Percentiles rank a stretch among this genome's conserved stretches.
Conservation (phyloP, 2,888 invertebrate genomes). For the Rutpela maculata region DNA sequence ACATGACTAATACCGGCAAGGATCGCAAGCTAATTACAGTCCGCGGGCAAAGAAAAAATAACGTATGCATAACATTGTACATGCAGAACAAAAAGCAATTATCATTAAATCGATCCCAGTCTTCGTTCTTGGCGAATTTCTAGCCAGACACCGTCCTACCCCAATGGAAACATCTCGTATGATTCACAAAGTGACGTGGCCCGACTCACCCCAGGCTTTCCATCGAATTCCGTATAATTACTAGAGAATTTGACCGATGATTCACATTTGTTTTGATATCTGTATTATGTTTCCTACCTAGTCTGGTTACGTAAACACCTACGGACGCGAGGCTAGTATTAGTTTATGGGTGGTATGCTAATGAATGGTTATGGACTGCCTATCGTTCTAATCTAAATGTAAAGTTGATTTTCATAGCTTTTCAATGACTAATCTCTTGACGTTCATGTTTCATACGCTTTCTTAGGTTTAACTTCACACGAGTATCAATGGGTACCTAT, state of each 20-base stretch:
- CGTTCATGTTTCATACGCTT: background rate
- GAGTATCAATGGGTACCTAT: no score
- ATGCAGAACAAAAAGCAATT: background rate
- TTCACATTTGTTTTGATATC: conserved; percentile 27
- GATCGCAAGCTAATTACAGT: background rate
- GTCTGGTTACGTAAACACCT: conserved; percentile 1
- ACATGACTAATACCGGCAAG: background rate
- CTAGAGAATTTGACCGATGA: conserved; percentile 5
- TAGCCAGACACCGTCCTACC: conserved; percentile 12
- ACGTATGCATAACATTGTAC: background rate
- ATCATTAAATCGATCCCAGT: background rate
- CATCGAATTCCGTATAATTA: conserved; percentile 25
- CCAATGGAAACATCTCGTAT: conserved; percentile 8
- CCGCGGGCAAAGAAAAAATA: background rate
- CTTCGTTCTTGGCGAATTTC: background rate
- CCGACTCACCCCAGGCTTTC: conserved; percentile 21
- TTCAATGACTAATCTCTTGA: background rate
- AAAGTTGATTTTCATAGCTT: background rate
- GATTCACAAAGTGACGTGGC: conserved; percentile 26
- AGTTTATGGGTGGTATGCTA: conserved; percentile 3
- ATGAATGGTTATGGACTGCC: background rate
- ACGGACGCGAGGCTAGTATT: background rate
- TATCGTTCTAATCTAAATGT: background rate
- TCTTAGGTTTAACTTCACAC: no score
- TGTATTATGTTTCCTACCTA: conserved; percentile 10